Conservation (phyloP, 2,797 vertebrate genomes). For the Melanotaenia boesemani region DNA sequence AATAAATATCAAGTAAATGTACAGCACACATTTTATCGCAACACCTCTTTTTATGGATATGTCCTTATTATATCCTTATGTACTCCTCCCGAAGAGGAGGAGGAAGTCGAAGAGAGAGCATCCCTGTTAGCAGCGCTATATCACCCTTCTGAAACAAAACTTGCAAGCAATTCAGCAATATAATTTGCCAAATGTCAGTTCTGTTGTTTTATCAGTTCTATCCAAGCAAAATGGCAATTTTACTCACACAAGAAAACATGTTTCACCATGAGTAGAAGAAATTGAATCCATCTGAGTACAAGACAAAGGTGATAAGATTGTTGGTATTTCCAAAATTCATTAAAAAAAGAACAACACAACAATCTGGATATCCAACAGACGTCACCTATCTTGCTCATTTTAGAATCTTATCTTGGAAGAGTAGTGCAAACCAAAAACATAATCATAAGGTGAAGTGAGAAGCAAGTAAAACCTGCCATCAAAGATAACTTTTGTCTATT, state of each 20-base stretch:
- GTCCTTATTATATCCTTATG: slow-evolving; percentile 76
- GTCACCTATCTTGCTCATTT: slow-evolving; percentile 71
- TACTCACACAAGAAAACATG: slow-evolving; percentile 80
- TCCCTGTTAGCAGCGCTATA: slow-evolving; percentile 84
- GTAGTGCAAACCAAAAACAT: slow-evolving; percentile 74
- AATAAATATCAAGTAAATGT: slow-evolving; percentile 99
- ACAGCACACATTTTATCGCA: slow-evolving; percentile 87
- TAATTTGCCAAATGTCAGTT: slow-evolving; percentile 50
- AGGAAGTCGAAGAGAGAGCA: slow-evolving; percentile 64
- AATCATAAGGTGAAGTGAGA: slow-evolving; percentile 65
- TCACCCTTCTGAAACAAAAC: slow-evolving; percentile 71
- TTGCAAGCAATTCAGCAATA: slow-evolving; percentile 70
- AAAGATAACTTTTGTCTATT: slow-evolving; percentile 75
- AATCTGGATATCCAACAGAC: slow-evolving; percentile 78
- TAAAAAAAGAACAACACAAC: slow-evolving; percentile 74
- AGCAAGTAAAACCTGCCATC: slow-evolving; percentile 70
- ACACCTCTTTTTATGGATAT: slow-evolving; percentile 82
- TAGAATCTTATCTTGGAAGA: slow-evolving; percentile 76
- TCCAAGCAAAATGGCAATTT: slow-evolving; percentile 74
- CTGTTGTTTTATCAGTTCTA: slow-evolving; percentile 59
- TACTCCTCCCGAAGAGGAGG: slow-evolving; percentile 47
- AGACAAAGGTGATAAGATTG: slow-evolving; percentile 78
- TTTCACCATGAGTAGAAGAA: slow-evolving; percentile 80
- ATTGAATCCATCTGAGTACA: slow-evolving; percentile 77
- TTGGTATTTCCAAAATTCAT: slow-evolving; percentile 71